Base-by-base conservation (phyloP, 1,140 invertebrate genomes). In the Stenopsyche tienmushanensis region DNA sequence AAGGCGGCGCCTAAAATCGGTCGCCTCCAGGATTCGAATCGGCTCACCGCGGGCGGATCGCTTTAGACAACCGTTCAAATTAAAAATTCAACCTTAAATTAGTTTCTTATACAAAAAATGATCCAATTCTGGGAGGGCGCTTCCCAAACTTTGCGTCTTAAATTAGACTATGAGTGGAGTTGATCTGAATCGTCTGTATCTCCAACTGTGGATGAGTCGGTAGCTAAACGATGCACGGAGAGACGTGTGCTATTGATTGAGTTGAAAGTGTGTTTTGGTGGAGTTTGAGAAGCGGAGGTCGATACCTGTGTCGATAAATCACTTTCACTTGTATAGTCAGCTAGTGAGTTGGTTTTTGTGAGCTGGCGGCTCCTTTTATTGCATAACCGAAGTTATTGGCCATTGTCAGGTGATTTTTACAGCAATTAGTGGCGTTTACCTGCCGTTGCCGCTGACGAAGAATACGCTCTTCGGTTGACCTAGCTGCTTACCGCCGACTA, bases 371-470 rank as follows among this genome's bases (percentile, higher is more conserved):
- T 64, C 57, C 62, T 69, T 69, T 64, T 55, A 44, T 65, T 69
- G 57, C 66, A 62, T 60, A 69, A 69, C 42, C 9, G 24, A 42
- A 58, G 50, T 54, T 50, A 50, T 68, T 47, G 54, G 49, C 44
- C 41, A 64, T 69, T 69, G 66, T 69, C 55, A 42, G 57, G 10
- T 13, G 62, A 69, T 69, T 69, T 68, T 69, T 69, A 65, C 66
- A 69, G 62, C 66, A 69, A 69, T 69, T 69, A 69, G 66, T 50
- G 49, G 57, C 58, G 41, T 64, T 69, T 69, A 69, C 66, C 66
- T 65, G 66, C 21, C 57, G 20, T 18, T 45, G 39, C n/a, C n/a
- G n/a, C n/a, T n/a, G 53, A 57, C 15, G 49, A 25, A n/a, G 7
- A 5, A 23, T 52, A 17, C 1, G 1, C 18, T 23, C n/a, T 18